Conservation (phyloP, 2,797 vertebrate species). For the Artibeus lituratus region DNA sequence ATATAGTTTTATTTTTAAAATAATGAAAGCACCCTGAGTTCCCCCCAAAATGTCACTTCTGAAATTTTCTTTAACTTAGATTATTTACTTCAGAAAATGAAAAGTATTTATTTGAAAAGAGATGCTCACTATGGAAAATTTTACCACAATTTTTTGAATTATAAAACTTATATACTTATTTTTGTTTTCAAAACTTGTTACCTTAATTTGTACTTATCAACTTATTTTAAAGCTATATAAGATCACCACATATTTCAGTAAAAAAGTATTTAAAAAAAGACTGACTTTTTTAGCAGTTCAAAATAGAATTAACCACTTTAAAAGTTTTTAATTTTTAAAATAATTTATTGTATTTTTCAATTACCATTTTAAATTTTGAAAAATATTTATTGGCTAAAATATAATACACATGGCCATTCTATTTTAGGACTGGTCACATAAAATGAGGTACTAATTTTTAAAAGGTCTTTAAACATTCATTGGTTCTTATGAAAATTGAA, state of each 20-base stretch:
- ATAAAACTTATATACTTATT: constrained; percentile 38
- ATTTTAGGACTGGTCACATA: background rate
- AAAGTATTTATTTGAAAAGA: background rate
- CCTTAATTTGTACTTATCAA: background rate
- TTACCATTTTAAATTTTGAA: background rate
- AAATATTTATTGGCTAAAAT: background rate
- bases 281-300: constrained; percentile 39
- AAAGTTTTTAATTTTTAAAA: background rate
- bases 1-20: background rate
- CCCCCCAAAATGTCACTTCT: background rate
- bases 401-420: background rate
- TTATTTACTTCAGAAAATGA: constrained; percentile 49
- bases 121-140: background rate
- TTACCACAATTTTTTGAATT: constrained; percentile 38
- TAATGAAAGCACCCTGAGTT: background rate
- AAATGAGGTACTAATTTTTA: background rate
- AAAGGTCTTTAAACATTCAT: background rate
- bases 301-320: background rate
- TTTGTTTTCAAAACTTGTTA: constrained; percentile 9
- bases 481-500: background rate
- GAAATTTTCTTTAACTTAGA: constrained; percentile 50
- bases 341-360: background rate
- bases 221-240: background rate
- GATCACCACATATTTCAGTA: constrained; percentile 39
- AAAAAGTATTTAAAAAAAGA: constrained; percentile 10